Conservation (phyloP, 2,113 vertebrate genomes). For the Macquaria ambigua region DNA sequence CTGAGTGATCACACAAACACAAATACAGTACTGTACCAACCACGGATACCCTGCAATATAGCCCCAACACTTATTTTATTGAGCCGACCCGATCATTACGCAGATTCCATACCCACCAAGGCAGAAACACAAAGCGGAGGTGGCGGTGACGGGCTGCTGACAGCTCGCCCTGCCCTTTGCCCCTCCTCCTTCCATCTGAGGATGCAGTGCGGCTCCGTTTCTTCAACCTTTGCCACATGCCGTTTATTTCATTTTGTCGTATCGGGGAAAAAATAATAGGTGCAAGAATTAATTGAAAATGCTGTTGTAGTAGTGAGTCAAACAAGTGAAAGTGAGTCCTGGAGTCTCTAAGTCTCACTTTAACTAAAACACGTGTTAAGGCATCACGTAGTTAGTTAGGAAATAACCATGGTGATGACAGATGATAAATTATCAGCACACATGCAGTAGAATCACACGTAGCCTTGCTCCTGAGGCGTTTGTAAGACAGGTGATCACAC, state of each 20-base stretch:
- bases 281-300: background rate
- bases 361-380: background rate
- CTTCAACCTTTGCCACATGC: slow-evolving; percentile 13
- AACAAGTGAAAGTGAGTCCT: background rate
- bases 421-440: background rate
- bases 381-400: background rate
- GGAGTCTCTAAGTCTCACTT: background rate
- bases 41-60: slow-evolving; percentile 19
- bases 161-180: slow-evolving; percentile 17
- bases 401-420: background rate
- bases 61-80: slow-evolving; percentile 34
- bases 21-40: background rate
- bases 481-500: slow-evolving; percentile 19
- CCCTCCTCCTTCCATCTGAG: background rate
- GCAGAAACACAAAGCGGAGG: slow-evolving; percentile 66
- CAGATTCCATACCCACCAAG: slow-evolving; percentile 56
- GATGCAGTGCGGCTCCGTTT: rapidly evolving
- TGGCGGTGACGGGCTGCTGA: slow-evolving; percentile 58
- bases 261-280: background rate
- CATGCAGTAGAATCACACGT: too few species aligned
- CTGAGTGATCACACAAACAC: background rate
- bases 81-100: slow-evolving; percentile 49
- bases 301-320: background rate
- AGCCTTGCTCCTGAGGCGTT: background rate
- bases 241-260: background rate